These are phyloP conservation scores for Thamnaconus septentrionalis DNA, from an alignment of 2,113 vertebrate genomes.

Conservation along the genomic window DNA sequence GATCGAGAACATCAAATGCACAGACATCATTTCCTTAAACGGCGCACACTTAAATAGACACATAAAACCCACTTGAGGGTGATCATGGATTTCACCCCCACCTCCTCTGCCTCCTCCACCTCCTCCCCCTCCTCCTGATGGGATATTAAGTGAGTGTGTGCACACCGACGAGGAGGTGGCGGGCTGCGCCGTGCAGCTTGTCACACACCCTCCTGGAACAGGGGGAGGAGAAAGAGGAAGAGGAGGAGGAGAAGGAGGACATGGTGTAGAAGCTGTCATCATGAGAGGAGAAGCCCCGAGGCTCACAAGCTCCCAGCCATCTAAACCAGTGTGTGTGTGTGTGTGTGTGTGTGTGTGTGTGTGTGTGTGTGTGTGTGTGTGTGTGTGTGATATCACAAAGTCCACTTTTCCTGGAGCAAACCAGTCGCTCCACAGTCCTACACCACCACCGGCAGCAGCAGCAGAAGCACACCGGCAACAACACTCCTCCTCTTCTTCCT, in stretches of 20 bases:
- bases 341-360: conserved; percentile 25
- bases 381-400: conserved; percentile 29
- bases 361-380: conserved; percentile 15
- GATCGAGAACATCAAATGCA: neutral
- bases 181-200: conserved; percentile 22
- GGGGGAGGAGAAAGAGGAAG: conserved; percentile 23
- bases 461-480: too few species aligned
- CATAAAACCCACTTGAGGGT: conserved; percentile 21
- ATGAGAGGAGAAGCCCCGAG: conserved; percentile 30
- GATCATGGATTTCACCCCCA: conserved; percentile 5
- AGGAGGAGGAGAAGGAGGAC: conserved; percentile 2
- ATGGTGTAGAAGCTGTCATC: conserved; percentile 45
- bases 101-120: too few species aligned
- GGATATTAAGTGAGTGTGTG: conserved; percentile 26
- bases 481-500: conserved; percentile 5
- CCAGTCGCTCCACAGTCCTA: conserved; percentile 33
- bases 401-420: conserved; percentile 55
- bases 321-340: conserved; percentile 19
- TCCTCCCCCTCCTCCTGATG: conserved; percentile 19
- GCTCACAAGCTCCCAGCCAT: conserved; percentile 36
- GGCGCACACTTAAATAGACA: conserved; percentile 15
- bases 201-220: conserved; percentile 31
- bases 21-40: conserved; percentile 3
- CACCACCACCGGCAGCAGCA: conserved; percentile 15
- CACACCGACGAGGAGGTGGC: conserved; percentile 19